These are phyloP conservation scores for Eumeta japonica DNA, from an alignment of 1,140 invertebrate genomes.

Conservation along the genomic window DNA sequence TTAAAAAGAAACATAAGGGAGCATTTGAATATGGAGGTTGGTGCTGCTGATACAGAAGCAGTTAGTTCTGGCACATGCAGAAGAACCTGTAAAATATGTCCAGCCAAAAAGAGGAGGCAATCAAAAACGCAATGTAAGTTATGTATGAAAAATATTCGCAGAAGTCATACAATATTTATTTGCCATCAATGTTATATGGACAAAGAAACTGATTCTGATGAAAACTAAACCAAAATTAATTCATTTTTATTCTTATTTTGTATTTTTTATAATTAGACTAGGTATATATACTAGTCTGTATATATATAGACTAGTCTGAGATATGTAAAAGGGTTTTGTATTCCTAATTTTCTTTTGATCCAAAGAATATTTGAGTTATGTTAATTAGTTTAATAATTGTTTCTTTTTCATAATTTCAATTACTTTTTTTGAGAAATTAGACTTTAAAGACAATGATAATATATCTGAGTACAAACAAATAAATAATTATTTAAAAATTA, in stretches of 20 bases:
- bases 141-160: conserved; percentile 18
- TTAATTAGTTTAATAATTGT: conserved; percentile 13
- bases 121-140: conserved; percentile 18
- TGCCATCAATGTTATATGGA: conserved; percentile 19
- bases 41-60: conserved; percentile 13
- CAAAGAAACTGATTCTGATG: too few species aligned
- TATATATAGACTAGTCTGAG: too few species aligned
- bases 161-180: conserved; percentile 19
- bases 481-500: conserved; percentile 12
- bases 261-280: conserved; percentile 15
- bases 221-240: conserved; percentile 16
- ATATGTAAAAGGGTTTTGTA: conserved; percentile 10
- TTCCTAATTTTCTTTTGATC: conserved; percentile 12
- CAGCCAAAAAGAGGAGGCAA: conserved; percentile 16
- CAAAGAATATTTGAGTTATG: too few species aligned
- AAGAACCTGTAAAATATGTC: conserved; percentile 19
- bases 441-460: too few species aligned
- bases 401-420: conserved; percentile 8
- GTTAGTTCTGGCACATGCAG: conserved; percentile 13
- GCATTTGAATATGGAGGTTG: conserved; percentile 15
- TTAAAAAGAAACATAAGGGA: conserved; percentile 19
- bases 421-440: too few species aligned
- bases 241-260: conserved; percentile 15
- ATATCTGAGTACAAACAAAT: too few species aligned
- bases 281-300: conserved; percentile 12